Base-by-base conservation (phyloP, 2,888 invertebrate genomes). In the Eubasilissa splendida region DNA sequence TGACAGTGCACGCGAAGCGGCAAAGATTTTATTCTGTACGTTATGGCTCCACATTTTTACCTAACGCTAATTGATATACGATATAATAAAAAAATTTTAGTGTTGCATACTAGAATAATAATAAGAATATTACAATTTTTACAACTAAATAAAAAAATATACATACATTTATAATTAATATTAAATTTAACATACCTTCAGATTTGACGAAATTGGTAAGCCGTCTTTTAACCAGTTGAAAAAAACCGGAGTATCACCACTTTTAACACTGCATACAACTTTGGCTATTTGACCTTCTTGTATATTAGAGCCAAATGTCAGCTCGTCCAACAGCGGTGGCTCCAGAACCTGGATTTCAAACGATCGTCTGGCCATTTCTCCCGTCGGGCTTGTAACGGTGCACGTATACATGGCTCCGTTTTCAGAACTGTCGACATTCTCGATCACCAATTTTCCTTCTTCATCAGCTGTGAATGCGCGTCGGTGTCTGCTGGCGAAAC, bases 251-350 rank as follows among this genome's bases (percentile, higher is more conserved):
- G 93, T 88, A 86, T 94, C 94, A 10, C 94, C 94, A 75, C 92
- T 91, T 68, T 94, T 93, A 0, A 96, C 93, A 85, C 94, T 94
- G 86, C 96, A 96, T 71, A 96, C 95, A 71, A 96, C 95, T 87
- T 96, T 94, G 52, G 95, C 95, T 84, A 96, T 91, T 86, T 96
- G 94, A 68, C 96, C 95, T 89, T 97, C 94, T 87, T 95, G 95
- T 0, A 96, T 90, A 86, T 95, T 95, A 77, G 93, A 92, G 0
- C 96, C 96, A 85, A 97, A 94, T 54, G 92, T 91, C 86, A 97
- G 93, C 75, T 96, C 94, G 87, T 96, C 96, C 85, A 96, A 91
- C 73, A 96, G 93, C 0, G 96, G 96, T 0, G 96, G 96, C 88
- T 90, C 90, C 86, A 93, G 93, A 10, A 95, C 91, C 85, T 93